Base-by-base conservation (phyloP, 2,797 vertebrate genomes). In the Eurystomus glaucurus region DNA sequence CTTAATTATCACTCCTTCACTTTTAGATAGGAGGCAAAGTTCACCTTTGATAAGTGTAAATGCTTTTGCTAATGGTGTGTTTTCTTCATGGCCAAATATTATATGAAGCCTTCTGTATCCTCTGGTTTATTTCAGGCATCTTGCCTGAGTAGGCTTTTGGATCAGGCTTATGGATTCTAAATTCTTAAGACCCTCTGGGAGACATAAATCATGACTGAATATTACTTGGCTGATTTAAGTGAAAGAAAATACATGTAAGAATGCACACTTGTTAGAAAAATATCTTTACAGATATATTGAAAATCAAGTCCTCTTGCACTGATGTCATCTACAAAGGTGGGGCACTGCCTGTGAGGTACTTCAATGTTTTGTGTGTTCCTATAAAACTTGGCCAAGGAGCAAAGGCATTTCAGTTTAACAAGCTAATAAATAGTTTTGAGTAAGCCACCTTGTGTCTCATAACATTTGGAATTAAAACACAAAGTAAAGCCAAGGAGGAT, bases 371-470 rank as follows among this genome's bases (percentile, higher is more conserved):
- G 90, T 85, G 82, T 57, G 82, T 61, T 95, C 89, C 84, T 91
- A 64, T 83, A 93, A 95, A 95, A 92, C 48, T 84, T 96, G 97
- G 93, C 88, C 48, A 68, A 93, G 50, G 78, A 96, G 95, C 75
- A 93, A 97, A 97, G 81, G 31, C 86, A 77, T 92, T 94, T 96
- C 88, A 90, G 64, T 87, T 95, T 93, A 97, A 97, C 84, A 90
- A 88, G 92, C 88, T 90, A 94, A 94, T 96, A 96, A 97, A 97
- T 93, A 92, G 78, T 85, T 97, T 89, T 92, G 86, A 94, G 94
- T 96, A 97, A 85, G 86, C 84, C 70, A 94, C 84, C 88, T 96
- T 94, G 84, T 89, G 84, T 93, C 93, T 96, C 78, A 83, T 90
- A 96, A 94, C 84, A 68, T 91, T 75, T 91, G 88, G 89, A 96